Conservation (phyloP, 2,888 invertebrate species). For the Hypomecis atomaria region DNA sequence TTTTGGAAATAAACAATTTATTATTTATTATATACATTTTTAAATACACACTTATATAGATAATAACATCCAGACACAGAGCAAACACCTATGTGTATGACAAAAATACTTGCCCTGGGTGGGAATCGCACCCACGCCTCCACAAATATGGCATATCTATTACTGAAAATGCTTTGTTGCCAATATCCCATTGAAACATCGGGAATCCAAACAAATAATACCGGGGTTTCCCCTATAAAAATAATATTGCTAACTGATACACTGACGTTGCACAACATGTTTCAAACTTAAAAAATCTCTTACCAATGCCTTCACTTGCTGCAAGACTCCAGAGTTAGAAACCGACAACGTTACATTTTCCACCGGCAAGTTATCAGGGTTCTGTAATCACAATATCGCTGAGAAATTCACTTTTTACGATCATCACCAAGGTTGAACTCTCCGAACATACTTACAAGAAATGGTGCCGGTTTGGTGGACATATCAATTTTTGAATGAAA, state of each 20-base stretch:
- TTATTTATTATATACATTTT: too few relatives aligned
- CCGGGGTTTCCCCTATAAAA: slow-evolving; percentile 28
- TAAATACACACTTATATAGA: too few relatives aligned
- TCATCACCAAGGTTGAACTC: neutral
- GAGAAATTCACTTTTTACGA: slow-evolving; percentile 2
- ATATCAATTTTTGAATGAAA: slow-evolving; percentile 15
- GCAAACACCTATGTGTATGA: too few relatives aligned
- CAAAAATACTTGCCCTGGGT: too few relatives aligned
- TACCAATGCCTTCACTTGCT: slow-evolving; percentile 87
- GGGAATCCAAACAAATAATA: neutral
- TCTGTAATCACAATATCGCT: slow-evolving; percentile 68
- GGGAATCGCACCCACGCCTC: too few relatives aligned
- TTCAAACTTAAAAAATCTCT: slow-evolving; percentile 46
- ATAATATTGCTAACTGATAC: slow-evolving; percentile 20
- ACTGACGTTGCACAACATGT: slow-evolving; percentile 17
- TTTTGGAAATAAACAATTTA: too few relatives aligned
- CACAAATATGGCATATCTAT: too few relatives aligned
- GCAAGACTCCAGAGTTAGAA: slow-evolving; percentile 79
- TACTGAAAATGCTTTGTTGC: too few relatives aligned
- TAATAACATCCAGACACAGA: too few relatives aligned
- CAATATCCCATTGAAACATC: too few relatives aligned
- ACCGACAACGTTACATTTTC: slow-evolving; percentile 76
- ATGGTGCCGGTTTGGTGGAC: slow-evolving; percentile 15
- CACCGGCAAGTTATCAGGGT: slow-evolving; percentile 84
- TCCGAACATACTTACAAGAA: slow-evolving; percentile 23